Evolutionary conservation across 2,113 vertebrate genomes (phyloP), one percentile per base, ranked within the genome.

Genomic region (Cercocebus atys): DNA sequence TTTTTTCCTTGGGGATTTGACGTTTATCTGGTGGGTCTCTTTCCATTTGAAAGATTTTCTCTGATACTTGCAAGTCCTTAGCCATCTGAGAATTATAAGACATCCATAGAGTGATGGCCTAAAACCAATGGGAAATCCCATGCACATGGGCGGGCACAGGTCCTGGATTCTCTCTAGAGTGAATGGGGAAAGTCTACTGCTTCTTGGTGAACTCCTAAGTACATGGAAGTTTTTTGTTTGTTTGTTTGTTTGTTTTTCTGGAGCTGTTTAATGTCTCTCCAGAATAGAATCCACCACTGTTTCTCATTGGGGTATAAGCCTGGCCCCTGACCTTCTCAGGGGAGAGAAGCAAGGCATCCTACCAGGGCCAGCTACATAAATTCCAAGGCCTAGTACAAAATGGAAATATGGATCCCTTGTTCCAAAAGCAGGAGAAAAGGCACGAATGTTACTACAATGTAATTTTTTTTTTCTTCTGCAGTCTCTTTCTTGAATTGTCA

Each of bases 371-470:
- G 64, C 45, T 50, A 18, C 25, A 2, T 45, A n/a, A 50, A 25
- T 40, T 10, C 1, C 18, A 43, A 10, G 11, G 40, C 43, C 12
- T 22, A 25, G 20, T 30, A 14, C 52, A 84, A 81, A 93, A 72
- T n/a, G 27, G 84, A 86, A 88, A 76, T 64, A 3, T 70, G 12
- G 27, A 22, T 3, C 22, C 66, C 18, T 75, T 91, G 22, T 81
- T 85, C 50, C 83, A 68, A 55, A 93, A 79, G 64, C 72, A 95
- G 30, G 38, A 9, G 47, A 86, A 68, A 55, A n/a, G 23, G 27
- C 61, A 91, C 40, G 35, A 84, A 93, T 32, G 5, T 75, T 66
- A 83, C 52, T 38, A 88, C 80, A 18, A 80, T 47, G 32, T 25
- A 75, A 76, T 43, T 52, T 16, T 18, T 12, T 12, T 73, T 35